Evolutionary conservation across 2,797 vertebrate genomes (phyloP), one percentile per base, ranked within the genome.

Genomic region (Thaleichthys pacificus): DNA sequence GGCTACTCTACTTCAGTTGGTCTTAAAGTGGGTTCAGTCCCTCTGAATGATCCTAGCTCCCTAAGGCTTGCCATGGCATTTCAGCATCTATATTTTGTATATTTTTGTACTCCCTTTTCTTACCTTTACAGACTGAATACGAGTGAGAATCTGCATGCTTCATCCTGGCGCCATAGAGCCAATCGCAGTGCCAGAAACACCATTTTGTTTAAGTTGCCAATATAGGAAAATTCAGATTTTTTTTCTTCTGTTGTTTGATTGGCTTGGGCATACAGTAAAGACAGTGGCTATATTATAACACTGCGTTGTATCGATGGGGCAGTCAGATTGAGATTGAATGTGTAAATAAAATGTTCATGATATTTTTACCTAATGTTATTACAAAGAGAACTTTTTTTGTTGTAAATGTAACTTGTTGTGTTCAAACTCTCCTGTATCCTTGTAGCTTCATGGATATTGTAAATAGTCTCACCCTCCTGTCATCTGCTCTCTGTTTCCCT

Each of bases 331-430:
- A 5, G 42, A 3, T 21, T 77, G 84, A 65, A 82, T 66, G 78
- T 91, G 88, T 90, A 91, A 88, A 89, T 92, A 90, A 86, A 91
- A 91, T 87, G 86, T 84, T 85, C 82, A 87, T 85, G 81, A 83
- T 93, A 91, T 93, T 93, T 93, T 91, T 92, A 91, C 85, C 86
- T 82, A 78, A 89, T 84, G 82, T 88, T 90, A 90, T 35, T 5
- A 89, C 82, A 77, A 86, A 65, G 58, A 84, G 83, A 78, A 30
- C 58, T 73, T 66, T 71, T 79, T 91, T 81, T 93, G 94, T 94
- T 94, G 92, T 95, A 94, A 94, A 92, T 95, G 93, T 95, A 93
- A 86, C 91, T 89, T 73, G 93, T 89, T 73, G 93, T 96, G 94
- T 94, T 94, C 90, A 86, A 93, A 42, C 42, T 92, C 93, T 96